A percentile compares a stretch with the other conserved stretches of the same genome.
Evolutionary conservation across 2,888 invertebrate species (phyloP).

Genomic region (Tineola bisselliella): DNA sequence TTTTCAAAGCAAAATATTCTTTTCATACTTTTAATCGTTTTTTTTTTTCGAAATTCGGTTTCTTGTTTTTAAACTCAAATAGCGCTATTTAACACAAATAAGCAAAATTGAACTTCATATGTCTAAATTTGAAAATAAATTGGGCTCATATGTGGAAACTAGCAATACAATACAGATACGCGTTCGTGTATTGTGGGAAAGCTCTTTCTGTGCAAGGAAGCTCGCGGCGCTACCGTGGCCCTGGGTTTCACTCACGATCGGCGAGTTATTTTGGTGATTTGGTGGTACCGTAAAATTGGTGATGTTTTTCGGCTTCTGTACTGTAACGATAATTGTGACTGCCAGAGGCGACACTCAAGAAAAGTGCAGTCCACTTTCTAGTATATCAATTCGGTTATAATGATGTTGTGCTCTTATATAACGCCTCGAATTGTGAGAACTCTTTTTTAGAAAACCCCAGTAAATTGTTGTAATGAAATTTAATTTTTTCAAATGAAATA

Average conservation of each 20-base stretch:
- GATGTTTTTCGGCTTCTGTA: constrained; percentile 61
- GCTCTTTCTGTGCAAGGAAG: constrained; percentile 29
- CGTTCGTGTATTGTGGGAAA: constrained; percentile 34
- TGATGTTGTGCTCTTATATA: not conserved
- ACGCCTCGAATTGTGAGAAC: not conserved
- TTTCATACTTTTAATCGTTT: no score
- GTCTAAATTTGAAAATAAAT: no score
- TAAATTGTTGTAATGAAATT: no score
- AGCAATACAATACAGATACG: not conserved
- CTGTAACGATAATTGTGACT: constrained; percentile 30
- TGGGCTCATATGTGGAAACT: not conserved
- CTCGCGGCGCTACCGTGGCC: constrained; percentile 52
- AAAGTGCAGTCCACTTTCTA: constrained; percentile 31
- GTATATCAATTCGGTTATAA: not conserved
- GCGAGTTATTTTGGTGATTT: not conserved
- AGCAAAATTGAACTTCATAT: not conserved
- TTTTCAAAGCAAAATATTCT: not conserved
- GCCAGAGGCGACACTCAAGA: constrained; percentile 23
- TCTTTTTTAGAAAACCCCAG: no score
- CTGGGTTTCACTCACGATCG: constrained; percentile 54
- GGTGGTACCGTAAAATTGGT: constrained; percentile 34
- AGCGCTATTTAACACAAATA: not conserved
- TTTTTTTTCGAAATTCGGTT: not conserved
- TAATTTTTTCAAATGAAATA: no score
- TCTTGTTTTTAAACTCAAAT: not conserved